Evolutionary conservation across 1,140 invertebrate genomes (phyloP), one percentile per base, ranked within the genome.

Genomic region (Drosophila kikkawai): DNA sequence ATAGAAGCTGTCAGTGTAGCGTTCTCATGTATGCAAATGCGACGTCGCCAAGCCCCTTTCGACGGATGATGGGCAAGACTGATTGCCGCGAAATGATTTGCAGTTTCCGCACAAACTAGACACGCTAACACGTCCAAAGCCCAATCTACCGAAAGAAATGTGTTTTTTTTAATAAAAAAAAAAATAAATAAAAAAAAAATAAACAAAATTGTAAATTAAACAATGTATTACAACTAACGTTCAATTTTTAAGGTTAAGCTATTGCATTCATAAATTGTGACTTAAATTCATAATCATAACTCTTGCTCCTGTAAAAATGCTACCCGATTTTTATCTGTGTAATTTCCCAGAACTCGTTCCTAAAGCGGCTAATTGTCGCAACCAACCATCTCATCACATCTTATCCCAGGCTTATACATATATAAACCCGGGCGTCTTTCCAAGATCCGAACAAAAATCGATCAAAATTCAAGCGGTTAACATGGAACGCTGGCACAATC

Each of bases 401-500:
- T 17, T 17, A 17, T 44, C 22, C 19, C 44, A 50, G 37, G 4
- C 26, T 12, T 26, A 55, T 12, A 17, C 22, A 9, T 84, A 85
- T 78, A 78, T 66, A 86, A 11, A 78, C 44, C 22, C 8, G 17
- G 1, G 12, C 7, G 12, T 36, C 17, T 7, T 26, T 2, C 8
- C 13, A 15, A 34, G 53, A 73, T 44, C 15, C 11, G 22, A 53
- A 11, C 8, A 44, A 53, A 22, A 32, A 34, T 26, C 47, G 22
- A 19, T 29, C 12, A 34, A 13, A 11, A 67, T 17, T 22, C 7
- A 26, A 66, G 32, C 63, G 7, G 26, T 9, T 19, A 66, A 63
- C 63, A 96, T 96, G 96, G 95, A 96, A 29, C 93, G 94, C 19
- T 96, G 95, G 95, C 67, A 64, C 2, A 95, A 95, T 58, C 95